Conservation (phyloP, 2,113 vertebrate species). For the Trachemys scripta region DNA sequence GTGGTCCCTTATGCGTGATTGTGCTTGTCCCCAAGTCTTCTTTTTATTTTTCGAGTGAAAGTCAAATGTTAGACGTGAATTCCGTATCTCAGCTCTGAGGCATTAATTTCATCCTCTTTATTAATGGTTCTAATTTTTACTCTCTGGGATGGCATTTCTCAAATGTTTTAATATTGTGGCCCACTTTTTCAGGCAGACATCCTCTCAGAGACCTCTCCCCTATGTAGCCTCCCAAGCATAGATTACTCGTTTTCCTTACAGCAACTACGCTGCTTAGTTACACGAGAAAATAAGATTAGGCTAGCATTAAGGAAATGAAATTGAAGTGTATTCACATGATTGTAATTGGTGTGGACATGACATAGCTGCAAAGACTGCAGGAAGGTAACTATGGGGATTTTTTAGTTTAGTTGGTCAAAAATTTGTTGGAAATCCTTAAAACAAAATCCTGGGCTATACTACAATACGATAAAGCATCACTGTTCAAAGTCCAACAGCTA, state of each 20-base stretch:
- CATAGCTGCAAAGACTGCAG: background rate
- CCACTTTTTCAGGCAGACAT: background rate
- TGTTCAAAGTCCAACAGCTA: background rate
- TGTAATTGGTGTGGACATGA: background rate
- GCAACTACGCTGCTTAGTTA: background rate
- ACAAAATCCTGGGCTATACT: background rate
- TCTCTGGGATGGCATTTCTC: background rate
- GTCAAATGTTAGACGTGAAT: background rate
- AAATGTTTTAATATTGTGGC: background rate
- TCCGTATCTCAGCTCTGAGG: background rate
- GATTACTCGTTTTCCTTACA: background rate
- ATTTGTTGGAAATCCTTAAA: background rate
- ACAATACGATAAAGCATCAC: background rate
- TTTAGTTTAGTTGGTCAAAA: background rate
- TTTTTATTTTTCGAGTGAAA: background rate
- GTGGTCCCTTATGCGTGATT: background rate
- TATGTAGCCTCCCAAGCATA: background rate
- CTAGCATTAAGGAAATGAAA: background rate
- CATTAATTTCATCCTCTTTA: background rate
- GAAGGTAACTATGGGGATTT: background rate
- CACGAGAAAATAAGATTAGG: background rate
- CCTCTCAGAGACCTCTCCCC: background rate
- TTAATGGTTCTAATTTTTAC: accelerated
- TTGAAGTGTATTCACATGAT: background rate
- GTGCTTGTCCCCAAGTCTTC: background rate